Conservation (phyloP, 2,797 vertebrate genomes). For the Carcharodon carcharias region DNA sequence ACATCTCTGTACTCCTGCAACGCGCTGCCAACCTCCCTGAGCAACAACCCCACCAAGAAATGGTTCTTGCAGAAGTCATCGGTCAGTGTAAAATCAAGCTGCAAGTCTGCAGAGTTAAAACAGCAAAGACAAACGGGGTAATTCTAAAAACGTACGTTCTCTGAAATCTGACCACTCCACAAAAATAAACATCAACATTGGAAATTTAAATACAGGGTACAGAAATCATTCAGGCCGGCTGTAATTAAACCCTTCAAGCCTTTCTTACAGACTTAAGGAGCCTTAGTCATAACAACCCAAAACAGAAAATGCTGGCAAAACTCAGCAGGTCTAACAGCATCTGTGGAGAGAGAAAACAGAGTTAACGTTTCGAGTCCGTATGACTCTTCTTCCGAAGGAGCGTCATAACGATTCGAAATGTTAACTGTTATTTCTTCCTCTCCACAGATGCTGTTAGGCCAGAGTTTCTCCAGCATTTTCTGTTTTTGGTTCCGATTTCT, state of each 20-base stretch:
- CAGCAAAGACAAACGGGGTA: conserved; percentile 41
- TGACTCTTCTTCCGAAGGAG: no score
- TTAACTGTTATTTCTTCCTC: no score
- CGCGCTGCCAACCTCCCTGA: conserved; percentile 84
- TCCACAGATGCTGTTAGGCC: no score
- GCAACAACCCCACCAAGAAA: conserved; percentile 85
- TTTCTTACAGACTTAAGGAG: not conserved
- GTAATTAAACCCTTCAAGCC: no score
- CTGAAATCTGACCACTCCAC: not conserved
- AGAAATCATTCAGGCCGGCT: not conserved
- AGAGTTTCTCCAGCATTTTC: no score
- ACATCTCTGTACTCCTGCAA: conserved; percentile 84
- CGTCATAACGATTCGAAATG: no score
- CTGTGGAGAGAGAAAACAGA: no score
- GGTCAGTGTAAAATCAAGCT: conserved; percentile 86
- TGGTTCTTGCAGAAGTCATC: conserved; percentile 97
- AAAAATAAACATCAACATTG: not conserved
- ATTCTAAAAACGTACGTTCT: not conserved
- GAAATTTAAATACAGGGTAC: not conserved
- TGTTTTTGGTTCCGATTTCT: no score
- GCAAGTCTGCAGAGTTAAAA: conserved; percentile 67
- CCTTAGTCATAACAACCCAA: not conserved
- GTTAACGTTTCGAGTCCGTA: no score
- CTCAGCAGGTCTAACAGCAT: no score
- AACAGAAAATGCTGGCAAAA: no score